A percentile compares a stretch with the other conserved stretches of the same genome.
Evolutionary conservation across 92 coral and sea anemone species (phyloP).

Genomic region (Paragorgia papillata): DNA sequence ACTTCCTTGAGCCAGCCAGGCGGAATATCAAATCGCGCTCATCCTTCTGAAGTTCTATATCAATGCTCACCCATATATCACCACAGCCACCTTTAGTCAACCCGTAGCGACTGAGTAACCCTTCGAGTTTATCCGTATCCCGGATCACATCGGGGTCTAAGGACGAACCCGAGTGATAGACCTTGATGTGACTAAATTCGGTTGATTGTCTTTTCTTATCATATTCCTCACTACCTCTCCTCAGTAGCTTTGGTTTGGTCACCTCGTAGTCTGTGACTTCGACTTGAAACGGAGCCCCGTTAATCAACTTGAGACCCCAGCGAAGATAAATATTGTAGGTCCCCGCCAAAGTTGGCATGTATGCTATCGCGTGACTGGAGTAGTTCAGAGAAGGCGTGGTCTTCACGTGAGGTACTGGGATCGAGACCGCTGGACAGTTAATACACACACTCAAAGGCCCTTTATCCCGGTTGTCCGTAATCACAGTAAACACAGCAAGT

Average conservation of each 20-base stretch:
- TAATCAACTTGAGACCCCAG: constrained; percentile 86
- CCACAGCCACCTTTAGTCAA: constrained; percentile 62
- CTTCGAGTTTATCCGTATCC: constrained; percentile 72
- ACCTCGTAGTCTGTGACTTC: constrained; percentile 64
- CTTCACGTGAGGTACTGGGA: constrained; percentile 97
- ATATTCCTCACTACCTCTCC: constrained; percentile 37
- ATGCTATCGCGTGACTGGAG: constrained; percentile 80
- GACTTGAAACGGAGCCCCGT: constrained; percentile 87
- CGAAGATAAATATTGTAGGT: constrained; percentile 87
- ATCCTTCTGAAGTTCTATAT: constrained; percentile 72
- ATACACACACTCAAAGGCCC: constrained; percentile 99
- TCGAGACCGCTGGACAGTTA: constrained; percentile 99
- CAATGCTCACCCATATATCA: constrained; percentile 82
- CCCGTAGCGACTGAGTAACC: constrained; percentile 72
- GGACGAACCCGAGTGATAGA: constrained; percentile 85
- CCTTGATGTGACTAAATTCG: constrained; percentile 60
- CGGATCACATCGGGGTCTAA: constrained; percentile 74
- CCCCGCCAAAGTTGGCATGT: constrained; percentile 97
- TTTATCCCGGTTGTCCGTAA: constrained; percentile 86
- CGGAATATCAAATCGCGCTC: constrained; percentile 80
- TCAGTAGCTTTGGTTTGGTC: neutral
- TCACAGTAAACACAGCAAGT: constrained; percentile 80
- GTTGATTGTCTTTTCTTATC: constrained; percentile 63
- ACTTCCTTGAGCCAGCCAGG: constrained; percentile 79
- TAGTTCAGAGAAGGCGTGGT: constrained; percentile 69